Evolutionary conservation across 2,113 vertebrate species (phyloP).

Genomic region (Labrus mixtus): DNA sequence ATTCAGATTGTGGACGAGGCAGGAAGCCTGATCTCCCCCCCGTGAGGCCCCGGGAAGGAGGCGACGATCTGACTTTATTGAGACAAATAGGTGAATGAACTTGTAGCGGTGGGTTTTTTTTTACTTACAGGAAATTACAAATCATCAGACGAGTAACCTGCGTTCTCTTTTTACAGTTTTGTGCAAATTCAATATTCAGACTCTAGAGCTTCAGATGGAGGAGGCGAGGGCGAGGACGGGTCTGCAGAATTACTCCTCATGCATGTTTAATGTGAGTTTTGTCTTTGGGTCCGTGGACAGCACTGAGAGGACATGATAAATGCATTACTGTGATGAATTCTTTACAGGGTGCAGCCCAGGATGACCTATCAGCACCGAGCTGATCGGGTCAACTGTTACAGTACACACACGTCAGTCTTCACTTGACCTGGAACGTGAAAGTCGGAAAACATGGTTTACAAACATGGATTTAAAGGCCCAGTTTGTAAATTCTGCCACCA

Average conservation of each 20-base stretch:
- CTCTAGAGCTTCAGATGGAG: neutral
- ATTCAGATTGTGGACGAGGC: conserved; percentile 11
- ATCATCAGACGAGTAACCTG: no score
- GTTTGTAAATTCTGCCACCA: no score
- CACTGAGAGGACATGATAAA: conserved; percentile 6
- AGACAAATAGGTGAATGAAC: neutral
- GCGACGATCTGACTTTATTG: neutral
- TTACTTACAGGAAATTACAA: no score
- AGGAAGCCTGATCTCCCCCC: conserved; percentile 8
- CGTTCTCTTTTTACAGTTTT: no score
- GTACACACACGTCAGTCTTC: neutral
- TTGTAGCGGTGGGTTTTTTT: neutral
- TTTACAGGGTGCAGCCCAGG: neutral
- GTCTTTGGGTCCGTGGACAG: neutral
- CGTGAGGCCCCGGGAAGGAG: neutral
- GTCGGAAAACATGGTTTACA: no score
- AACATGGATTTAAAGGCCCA: no score
- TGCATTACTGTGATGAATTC: conserved; percentile 22
- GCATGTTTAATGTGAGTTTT: conserved; percentile 12
- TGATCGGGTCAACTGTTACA: neutral
- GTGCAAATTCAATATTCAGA: no score
- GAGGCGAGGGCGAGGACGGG: neutral
- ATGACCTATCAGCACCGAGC: neutral
- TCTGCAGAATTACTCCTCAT: neutral
- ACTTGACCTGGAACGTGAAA: neutral